Percentiles rank a stretch among this genome's conserved stretches.
These are phyloP conservation scores for Meta bourneti DNA, from an alignment of 2,888 invertebrate genomes.

Conservation along the genomic window DNA sequence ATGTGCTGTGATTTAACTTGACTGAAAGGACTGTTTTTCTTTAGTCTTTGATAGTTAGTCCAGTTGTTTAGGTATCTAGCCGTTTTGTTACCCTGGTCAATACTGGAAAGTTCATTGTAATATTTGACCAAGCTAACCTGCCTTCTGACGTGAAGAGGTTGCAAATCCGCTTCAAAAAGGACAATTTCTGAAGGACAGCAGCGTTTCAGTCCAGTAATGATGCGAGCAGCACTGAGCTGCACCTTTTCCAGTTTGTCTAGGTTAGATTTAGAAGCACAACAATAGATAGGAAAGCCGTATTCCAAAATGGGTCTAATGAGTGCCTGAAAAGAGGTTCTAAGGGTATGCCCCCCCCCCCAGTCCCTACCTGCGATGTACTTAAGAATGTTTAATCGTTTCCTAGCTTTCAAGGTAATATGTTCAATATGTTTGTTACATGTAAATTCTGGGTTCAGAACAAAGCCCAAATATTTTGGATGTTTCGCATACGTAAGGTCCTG, in stretches of 20 bases:
- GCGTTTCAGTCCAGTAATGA: slow-evolving; percentile 16
- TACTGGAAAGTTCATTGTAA: slow-evolving; percentile 3
- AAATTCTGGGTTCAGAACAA: slow-evolving; percentile 23
- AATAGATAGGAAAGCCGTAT: slow-evolving; percentile 2
- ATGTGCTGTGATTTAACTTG: background rate
- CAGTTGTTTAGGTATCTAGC: slow-evolving; percentile 3
- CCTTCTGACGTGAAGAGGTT: slow-evolving; percentile 25
- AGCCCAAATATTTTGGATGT: slow-evolving; percentile 24
- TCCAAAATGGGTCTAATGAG: slow-evolving; percentile 25
- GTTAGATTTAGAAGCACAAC: background rate
- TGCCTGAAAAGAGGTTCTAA: slow-evolving; percentile 22
- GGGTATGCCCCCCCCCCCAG: background rate
- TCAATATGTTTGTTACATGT: slow-evolving; percentile 47
- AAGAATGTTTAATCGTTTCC: slow-evolving; percentile 33
- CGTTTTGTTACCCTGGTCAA: background rate
- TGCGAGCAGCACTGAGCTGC: slow-evolving; percentile 21
- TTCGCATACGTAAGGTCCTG: slow-evolving; percentile 30
- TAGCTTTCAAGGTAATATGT: slow-evolving; percentile 5
- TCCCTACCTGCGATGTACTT: slow-evolving; percentile 17
- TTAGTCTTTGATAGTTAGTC: background rate
- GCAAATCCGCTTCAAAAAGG: slow-evolving; percentile 10
- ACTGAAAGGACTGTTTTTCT: slow-evolving; percentile 37
- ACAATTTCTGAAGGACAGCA: slow-evolving; percentile 25
- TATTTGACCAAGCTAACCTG: slow-evolving; percentile 7
- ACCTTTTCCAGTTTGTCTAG: slow-evolving; percentile 26